Evolutionary conservation across 2,113 vertebrate genomes (phyloP), one percentile per base, ranked within the genome.

Genomic region (Phocoena phocoena): DNA sequence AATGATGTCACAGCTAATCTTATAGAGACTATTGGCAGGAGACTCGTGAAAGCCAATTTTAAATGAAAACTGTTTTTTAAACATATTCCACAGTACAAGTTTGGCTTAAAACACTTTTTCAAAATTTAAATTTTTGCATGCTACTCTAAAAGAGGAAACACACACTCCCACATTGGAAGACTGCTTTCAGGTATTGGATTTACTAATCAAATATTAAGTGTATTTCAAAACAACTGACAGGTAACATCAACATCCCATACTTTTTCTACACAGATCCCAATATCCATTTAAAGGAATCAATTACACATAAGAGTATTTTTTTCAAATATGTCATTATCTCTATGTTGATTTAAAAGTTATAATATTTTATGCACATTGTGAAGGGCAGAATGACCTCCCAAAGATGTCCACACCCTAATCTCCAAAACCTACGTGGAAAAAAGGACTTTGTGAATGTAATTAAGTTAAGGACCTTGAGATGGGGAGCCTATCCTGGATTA

Each of bases 61-160:
- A 93, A 81, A 60, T 26, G n/a, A 95, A 97, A 96, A 88, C 13
- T 90, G 90, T 90, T 95, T 96, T 96, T 94, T 89, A 58, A 96
- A 86, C 41, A 92, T 28, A 93, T 86, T 90, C n/a, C 55, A 74
- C 8, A 33, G 47, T 93, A 67, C 11, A 44, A 62, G 28, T 79
- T 89, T 67, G 71, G 10, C 53, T 90, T 86, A 96, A 89, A 81
- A 86, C 5, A 68, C 9, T 63, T 90, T 92, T 79, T 88, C 38
- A 77, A 50, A 91, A 79, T 73, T 93, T 80, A 77, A 50, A 31
- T 36, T 76, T 89, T 20, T 62, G 41, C 50, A n/a, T 83, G 18
- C 21, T 86, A 25, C 17, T 79, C 11, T 67, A 13, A 79, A 79
- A 93, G 58, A 25, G 8, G 68, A 96, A 90, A 85, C 15, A 70